Evolutionary conservation across 2,888 invertebrate genomes (phyloP), one percentile per base, ranked within the genome.

Genomic region (Himalopsyche anomala): DNA sequence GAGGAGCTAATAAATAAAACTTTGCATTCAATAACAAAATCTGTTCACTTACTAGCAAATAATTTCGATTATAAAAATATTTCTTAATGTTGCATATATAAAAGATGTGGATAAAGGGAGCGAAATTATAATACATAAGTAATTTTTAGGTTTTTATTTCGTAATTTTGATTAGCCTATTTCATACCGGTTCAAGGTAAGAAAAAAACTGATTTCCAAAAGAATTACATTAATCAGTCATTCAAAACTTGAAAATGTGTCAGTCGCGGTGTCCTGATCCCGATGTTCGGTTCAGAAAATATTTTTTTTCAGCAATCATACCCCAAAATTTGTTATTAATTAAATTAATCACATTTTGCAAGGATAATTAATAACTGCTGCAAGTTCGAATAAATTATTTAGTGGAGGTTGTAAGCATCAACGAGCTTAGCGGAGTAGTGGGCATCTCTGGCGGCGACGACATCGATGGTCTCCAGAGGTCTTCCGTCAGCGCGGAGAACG

Each of bases 391-490:
- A 36, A 74, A 12, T 19, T 36, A 36, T 15, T 15, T 74, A 36
- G 86, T 81, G 45, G 81, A 40, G 81, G 28, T 91, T 91, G 80
- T 89, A 86, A 80, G 90, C 90, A 42, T 92, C 92, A 90, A 93
- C 90, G 85, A 92, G 92, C 89, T 93, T 93, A 89, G 93, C 93
- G 89, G 93, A 92, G 89, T 92, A 91, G 90, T 93, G 93, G 89
- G 92, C 89, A 89, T 92, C 92, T 88, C 92, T 93, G 83, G 92
- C 92, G 90, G 91, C 91, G 91, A 92, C 92, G 89, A 93, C 93
- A 88, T 92, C 93, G 12, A 92, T 92, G 90, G 93, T 93, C 90
- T 93, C 93, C 85, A 93, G 91, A 36, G 93, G 93, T 88, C 92
- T 92, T 89, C 93, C 93, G 90, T 91, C 92, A 74, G 92, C 91